phyloP scores from a whole-genome alignment of 2,888 invertebrate genomes.

The Gryllus longicercus region DNA sequence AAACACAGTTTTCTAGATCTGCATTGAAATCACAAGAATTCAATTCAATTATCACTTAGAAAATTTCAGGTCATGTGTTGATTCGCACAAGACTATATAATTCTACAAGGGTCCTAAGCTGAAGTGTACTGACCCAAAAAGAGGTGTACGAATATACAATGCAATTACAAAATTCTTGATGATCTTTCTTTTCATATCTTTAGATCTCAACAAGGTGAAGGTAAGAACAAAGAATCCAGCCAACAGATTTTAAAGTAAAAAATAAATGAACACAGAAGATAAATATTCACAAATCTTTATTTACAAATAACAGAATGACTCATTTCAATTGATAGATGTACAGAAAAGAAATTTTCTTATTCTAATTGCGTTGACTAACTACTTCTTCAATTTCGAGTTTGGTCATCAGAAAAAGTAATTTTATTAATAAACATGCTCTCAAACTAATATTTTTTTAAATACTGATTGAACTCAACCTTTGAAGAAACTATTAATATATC shows the following conservation, averaged over 20 bases:
- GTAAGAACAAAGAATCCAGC: too few relatives aligned
- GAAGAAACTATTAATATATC: constrained; percentile 25
- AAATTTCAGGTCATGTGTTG: too few relatives aligned
- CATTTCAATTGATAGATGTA: background rate
- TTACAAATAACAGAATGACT: background rate
- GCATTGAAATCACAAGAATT: too few relatives aligned
- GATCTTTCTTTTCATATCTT: too few relatives aligned
- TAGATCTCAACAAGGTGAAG: too few relatives aligned
- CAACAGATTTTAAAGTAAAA: background rate
- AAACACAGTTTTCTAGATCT: too few relatives aligned
- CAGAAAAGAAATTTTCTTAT: background rate
- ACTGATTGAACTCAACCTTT: constrained; percentile 8
- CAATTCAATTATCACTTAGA: too few relatives aligned
- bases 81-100: too few relatives aligned
- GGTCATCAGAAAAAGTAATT: background rate
- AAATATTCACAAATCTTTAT: constrained; percentile 11
- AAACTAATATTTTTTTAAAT: background rate
- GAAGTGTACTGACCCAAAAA: too few relatives aligned
- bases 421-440: background rate
- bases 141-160: too few relatives aligned
- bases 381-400: background rate
- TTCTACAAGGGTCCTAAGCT: too few relatives aligned
- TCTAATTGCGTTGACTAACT: background rate
- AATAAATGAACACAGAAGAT: background rate
- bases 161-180: too few relatives aligned